Percentiles rank a stretch among this genome's conserved stretches.
Conservation (phyloP, 2,113 vertebrate species). For the Seriola dumerili region DNA sequence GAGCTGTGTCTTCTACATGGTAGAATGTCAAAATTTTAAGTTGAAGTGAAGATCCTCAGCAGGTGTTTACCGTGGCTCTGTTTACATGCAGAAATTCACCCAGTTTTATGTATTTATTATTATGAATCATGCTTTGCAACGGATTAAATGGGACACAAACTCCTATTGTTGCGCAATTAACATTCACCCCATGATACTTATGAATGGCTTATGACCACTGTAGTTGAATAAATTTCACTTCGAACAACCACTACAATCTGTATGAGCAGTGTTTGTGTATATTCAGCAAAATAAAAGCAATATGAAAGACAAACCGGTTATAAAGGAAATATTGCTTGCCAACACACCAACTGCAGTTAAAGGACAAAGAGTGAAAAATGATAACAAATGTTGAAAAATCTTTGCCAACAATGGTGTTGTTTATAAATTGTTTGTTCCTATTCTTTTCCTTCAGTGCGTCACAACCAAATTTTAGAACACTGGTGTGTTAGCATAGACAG, state of each 20-base stretch:
- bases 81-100: background rate
- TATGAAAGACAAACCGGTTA: background rate
- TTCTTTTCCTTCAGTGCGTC: background rate
- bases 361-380: constrained; percentile 43
- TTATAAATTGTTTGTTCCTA: constrained; percentile 24
- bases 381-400: constrained; percentile 5
- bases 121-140: constrained; percentile 4
- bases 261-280: background rate
- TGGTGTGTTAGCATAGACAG: constrained; percentile 18
- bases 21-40: constrained; percentile 1
- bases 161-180: background rate
- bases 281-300: background rate
- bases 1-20: background rate
- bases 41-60: background rate
- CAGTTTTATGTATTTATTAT: constrained; percentile 5
- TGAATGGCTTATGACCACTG: background rate
- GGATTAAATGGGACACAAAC: background rate
- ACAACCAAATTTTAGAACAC: constrained; percentile 9
- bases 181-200: background rate
- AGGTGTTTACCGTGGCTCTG: background rate
- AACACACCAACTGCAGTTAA: constrained; percentile 14
- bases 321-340: background rate
- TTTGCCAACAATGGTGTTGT: background rate
- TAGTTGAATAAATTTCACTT: background rate
- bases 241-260: background rate